Base-by-base conservation (phyloP, 2,797 vertebrate genomes). In the Neopelma chrysocephalum region DNA sequence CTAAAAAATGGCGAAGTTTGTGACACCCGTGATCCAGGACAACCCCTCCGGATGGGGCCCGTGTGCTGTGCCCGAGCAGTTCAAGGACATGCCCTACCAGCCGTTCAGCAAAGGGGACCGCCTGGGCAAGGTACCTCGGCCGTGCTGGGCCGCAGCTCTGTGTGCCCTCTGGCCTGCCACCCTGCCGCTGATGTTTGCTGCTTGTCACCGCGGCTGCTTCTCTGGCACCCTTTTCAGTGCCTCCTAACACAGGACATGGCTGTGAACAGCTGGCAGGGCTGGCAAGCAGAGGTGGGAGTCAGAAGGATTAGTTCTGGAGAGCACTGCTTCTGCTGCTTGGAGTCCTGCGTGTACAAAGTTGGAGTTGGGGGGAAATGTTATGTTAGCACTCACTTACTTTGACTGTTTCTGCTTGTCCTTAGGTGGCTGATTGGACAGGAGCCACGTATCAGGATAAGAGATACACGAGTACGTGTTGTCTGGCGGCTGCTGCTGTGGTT, bases 341-440 rank as follows among this genome's bases (percentile, higher is more conserved):
- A 51, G 21, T 12, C 15, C 22, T 56, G 15, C 1, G 0, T 45
- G 3, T 31, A 3, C 20, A 10, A 40, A 71, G 42, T 56, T 14
- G 12, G 69, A 47, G 73, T 2, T 7, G 5, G 14, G 11, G 25
- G 1, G 5, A 16, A 16, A 19, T 14, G 4, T 34, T 1, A 0
- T 12, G 4, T 72, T 71, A 50, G 16, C 22, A 3, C 32, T 88
- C 15, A 32, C 31, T 87, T 21, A 36, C 4, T 84, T 56, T 87
- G 22, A 79, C 36, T 78, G 12, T 90, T 95, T 92, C 1, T 87
- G 69, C 23, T 65, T n/a, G 23, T 94, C 42, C 27, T 88, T 76
- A 99, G 99, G 99, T 99, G 60, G 99, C 99, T 8, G 99, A 99
- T 79, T 99, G 99, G 99, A 99, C 99, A 2, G 99, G 99, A 93